Base-by-base conservation (phyloP, 2,113 vertebrate species). In the Oryzias woworae region DNA sequence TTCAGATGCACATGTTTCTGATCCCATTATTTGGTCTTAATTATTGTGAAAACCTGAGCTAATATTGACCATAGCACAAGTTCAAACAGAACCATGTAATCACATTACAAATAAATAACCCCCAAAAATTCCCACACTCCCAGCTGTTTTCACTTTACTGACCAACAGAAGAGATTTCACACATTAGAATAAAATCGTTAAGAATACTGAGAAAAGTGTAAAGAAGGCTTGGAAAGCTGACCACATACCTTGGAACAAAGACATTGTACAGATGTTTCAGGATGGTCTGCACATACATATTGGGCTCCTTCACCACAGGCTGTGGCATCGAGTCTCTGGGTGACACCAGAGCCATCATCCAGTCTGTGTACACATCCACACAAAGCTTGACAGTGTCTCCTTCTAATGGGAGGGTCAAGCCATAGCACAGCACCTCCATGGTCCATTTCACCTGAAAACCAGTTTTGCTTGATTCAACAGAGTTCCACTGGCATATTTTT, bases 341-440 rank as follows among this genome's bases (percentile, higher is more conserved):
- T 20, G 93, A 87, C 24, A 97, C 94, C 72, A 98, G 88, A 48
- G 95, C 95, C 95, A 96, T 98, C 88, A 98, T 96, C 95, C 95
- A 98, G 66, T 98, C 96, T 14, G 95, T 98, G 88, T 98, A 98
- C 7, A 98, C 96, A 28, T 98, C 96, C 76, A 98, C 96, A 76
- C 96, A 98, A 72, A 95, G 91, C 71, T 96, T 96, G 83, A 98
- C 96, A 48, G 96, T 98, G 74, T 98, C 96, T 23, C 95, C 94
- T 4, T 98, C 96, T 68, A 97, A 84, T 62, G 96, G 95, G 43
- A 98, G 93, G 13, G 96, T 97, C 73, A 98, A 84, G 62, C 96
- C 96, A 16, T 96, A 98, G 80, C 96, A 96, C 80, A 98, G 92
- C 60, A 97, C 96, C 88, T 98, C 96, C 96, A 98, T 98, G 44